These are phyloP conservation scores for Linnaemya tessellans DNA, from an alignment of 2,888 invertebrate species.

Conservation along the genomic window DNA sequence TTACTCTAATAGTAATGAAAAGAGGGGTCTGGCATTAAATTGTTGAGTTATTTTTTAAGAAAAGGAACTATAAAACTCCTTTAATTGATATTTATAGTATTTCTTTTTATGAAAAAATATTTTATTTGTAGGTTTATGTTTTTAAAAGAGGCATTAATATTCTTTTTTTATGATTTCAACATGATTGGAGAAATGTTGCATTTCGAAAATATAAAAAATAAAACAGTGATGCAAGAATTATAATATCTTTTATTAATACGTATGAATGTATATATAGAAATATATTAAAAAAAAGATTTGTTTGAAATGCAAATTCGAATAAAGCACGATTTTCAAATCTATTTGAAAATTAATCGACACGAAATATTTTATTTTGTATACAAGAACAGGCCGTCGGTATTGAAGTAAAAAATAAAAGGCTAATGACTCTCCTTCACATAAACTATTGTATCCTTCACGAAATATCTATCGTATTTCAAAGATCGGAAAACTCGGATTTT, in stretches of 20 bases:
- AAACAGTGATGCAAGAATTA: not conserved
- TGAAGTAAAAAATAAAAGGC: no score
- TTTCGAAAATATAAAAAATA: not conserved
- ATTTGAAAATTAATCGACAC: no score
- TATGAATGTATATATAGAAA: not conserved
- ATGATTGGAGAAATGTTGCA: not conserved
- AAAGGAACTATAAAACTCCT: constrained; percentile 26
- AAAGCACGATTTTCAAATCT: no score
- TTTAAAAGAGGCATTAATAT: not conserved
- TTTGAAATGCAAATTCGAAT: no score
- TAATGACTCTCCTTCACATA: no score
- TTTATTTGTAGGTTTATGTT: not conserved
- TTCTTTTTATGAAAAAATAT: constrained; percentile 1
- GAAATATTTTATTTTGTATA: no score
- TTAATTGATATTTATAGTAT: constrained; percentile 38
- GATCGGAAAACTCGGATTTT: no score
- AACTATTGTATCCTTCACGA: no score
- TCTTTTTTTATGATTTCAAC: not conserved
- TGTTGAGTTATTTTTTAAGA: constrained; percentile 6
- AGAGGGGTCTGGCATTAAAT: constrained; percentile 4
- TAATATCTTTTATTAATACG: not conserved
- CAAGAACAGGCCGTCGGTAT: no score
- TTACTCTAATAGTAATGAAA: not conserved
- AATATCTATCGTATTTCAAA: no score
- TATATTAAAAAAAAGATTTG: no score